phyloP scores from a whole-genome alignment of 2,113 vertebrate species.

The Choloepus hoffmanni region DNA sequence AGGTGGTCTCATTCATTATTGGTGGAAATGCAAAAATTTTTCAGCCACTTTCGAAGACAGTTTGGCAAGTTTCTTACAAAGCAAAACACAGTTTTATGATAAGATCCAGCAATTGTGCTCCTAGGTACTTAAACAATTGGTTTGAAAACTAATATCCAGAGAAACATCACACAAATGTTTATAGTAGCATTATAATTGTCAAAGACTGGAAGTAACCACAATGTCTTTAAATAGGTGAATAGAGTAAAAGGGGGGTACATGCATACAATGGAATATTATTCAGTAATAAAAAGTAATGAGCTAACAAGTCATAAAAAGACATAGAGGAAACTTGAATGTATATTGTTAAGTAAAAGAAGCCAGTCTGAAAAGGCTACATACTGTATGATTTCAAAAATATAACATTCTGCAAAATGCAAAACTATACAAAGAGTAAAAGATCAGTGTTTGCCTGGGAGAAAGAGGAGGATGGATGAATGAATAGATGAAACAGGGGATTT shows the following conservation, averaged over 20 bases:
- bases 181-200: background rate
- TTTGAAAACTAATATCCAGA: background rate
- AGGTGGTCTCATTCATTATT: background rate
- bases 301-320: background rate
- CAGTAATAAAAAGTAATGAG: background rate
- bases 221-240: background rate
- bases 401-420: background rate
- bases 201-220: background rate
- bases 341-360: background rate
- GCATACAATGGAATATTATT: background rate
- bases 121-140: background rate
- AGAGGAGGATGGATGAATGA: background rate
- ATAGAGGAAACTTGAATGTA: background rate
- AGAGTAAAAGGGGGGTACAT: background rate
- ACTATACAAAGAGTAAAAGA: background rate
- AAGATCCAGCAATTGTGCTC: background rate
- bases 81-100: background rate
- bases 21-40: background rate
- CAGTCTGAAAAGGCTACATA: background rate
- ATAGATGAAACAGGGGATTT: background rate
- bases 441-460: background rate
- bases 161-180: background rate
- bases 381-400: background rate
- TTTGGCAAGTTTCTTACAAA: background rate
- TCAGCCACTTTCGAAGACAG: background rate